Evolutionary conservation across 2,113 vertebrate species (phyloP), one percentile per base, ranked within the genome.

Genomic region (Indicator indicator): DNA sequence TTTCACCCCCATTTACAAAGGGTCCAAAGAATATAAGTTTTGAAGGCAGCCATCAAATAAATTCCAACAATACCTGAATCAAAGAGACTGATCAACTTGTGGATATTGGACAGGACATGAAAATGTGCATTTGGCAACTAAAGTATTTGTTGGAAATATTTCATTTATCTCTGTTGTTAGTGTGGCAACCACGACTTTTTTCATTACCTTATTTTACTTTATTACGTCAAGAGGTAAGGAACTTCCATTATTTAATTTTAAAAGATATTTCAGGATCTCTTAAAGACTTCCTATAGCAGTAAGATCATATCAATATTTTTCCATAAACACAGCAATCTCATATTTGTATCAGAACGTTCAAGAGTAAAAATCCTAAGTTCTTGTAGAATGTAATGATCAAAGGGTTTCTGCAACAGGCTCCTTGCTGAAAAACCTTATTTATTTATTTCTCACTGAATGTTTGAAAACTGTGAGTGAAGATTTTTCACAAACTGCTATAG

Each of bases 91-190:
- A 95, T 96, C 70, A 76, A 62, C 68, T 82, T 73, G 46, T 72
- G 54, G 74, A 90, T 83, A 85, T 86, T 81, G 86, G 69, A 93
- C 12, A 5, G 71, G 82, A 60, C 40, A 89, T 71, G 73, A 93
- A 95, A 86, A 92, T n/a, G 42, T 87, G 11, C 42, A 70, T 71
- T 77, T 65, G 67, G 70, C 76, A 90, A 90, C 60, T 27, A 76
- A 94, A 90, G 55, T 68, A 88, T 84, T 92, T 91, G 32, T 86
- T 88, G 78, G 33, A 95, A 95, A 80, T 42, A 89, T 87, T 80
- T 91, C 7, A 55, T 92, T 86, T 75, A 74, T 36, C 48, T 89
- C 72, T 74, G 52, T 40, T 93, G 56, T 72, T 93, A 67, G 46
- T 84, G 70, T 73, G 67, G 71, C 60, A 86, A 62, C 50, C n/a